Percentiles rank a stretch among this genome's conserved stretches.
Evolutionary conservation across 2,113 vertebrate species (phyloP).

Genomic region (Colaptes auratus): DNA sequence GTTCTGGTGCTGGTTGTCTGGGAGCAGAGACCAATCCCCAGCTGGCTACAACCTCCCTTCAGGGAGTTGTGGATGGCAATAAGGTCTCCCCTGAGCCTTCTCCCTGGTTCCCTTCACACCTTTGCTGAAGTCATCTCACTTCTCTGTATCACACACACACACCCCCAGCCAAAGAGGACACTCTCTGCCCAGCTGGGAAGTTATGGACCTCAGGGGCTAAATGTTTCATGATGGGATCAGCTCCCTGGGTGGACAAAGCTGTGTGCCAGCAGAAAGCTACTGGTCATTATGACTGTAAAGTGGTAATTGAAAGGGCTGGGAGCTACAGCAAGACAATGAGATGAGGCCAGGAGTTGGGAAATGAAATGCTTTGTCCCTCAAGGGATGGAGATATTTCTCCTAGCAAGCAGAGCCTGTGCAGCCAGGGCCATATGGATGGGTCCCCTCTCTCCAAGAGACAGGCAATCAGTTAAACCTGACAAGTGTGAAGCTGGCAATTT

Average conservation of each 20-base stretch:
- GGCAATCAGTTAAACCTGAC: conserved; percentile 48
- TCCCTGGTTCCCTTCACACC: background rate
- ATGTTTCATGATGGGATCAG: background rate
- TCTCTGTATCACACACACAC: background rate
- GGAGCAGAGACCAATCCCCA: too few relatives aligned
- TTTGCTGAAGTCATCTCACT: background rate
- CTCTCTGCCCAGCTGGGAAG: background rate
- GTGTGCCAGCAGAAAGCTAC: background rate
- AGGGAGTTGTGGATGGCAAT: too few relatives aligned
- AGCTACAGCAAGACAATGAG: background rate
- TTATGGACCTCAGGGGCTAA: background rate
- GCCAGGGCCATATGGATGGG: background rate
- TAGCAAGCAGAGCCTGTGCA: background rate
- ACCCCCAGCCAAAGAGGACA: too few relatives aligned
- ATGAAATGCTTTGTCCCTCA: background rate
- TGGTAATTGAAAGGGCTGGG: background rate
- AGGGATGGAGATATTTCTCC: background rate
- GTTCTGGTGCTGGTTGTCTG: too few relatives aligned
- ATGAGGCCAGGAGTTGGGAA: background rate
- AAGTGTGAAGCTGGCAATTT: conserved; percentile 56
- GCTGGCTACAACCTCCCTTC: too few relatives aligned
- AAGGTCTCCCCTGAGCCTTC: background rate
- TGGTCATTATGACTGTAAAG: background rate
- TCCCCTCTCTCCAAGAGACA: background rate
- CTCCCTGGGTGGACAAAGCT: background rate